These are phyloP conservation scores for Aplochiton taeniatus DNA, from an alignment of 2,797 vertebrate species.

Conservation along the genomic window DNA sequence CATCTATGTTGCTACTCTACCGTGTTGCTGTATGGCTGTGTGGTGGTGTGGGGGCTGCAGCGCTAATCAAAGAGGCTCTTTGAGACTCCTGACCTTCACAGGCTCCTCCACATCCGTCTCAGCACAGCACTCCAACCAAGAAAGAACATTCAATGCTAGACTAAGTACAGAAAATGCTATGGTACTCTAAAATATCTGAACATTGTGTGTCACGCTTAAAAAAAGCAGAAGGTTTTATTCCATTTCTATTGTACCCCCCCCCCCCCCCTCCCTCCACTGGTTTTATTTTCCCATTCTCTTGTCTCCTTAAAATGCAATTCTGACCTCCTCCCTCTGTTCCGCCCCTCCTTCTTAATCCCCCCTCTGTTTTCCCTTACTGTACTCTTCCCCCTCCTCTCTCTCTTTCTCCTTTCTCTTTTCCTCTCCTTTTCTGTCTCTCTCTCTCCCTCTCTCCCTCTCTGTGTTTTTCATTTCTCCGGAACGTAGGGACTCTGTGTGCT, in stretches of 20 bases:
- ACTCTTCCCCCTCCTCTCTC: slow-evolving; percentile 6
- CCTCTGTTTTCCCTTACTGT: slow-evolving; percentile 41
- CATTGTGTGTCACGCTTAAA: not conserved
- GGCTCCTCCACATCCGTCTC: too few relatives aligned
- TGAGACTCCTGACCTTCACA: too few relatives aligned
- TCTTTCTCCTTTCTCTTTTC: slow-evolving; percentile 47
- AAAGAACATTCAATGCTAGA: too few relatives aligned
- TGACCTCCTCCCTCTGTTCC: slow-evolving; percentile 53
- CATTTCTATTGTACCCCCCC: slow-evolving; percentile 37
- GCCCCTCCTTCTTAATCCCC: not conserved
- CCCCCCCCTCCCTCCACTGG: slow-evolving; percentile 17
- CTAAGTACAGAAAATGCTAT: too few relatives aligned
- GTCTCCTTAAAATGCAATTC: slow-evolving; percentile 51
- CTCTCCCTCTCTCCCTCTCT: slow-evolving; percentile 27
- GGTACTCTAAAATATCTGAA: too few relatives aligned
- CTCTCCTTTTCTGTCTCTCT: slow-evolving; percentile 36
- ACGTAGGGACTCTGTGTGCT: slow-evolving; percentile 58
- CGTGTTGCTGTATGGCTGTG: slow-evolving; percentile 68
- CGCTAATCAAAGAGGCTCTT: slow-evolving; percentile 23
- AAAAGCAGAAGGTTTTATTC: not conserved
- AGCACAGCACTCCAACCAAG: too few relatives aligned
- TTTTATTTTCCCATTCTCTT: not conserved
- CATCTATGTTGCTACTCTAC: slow-evolving; percentile 70
- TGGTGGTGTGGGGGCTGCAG: slow-evolving; percentile 61
- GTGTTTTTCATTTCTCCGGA: slow-evolving; percentile 77